phyloP scores from a whole-genome alignment of 2,113 vertebrate species.

The Indri indri region DNA sequence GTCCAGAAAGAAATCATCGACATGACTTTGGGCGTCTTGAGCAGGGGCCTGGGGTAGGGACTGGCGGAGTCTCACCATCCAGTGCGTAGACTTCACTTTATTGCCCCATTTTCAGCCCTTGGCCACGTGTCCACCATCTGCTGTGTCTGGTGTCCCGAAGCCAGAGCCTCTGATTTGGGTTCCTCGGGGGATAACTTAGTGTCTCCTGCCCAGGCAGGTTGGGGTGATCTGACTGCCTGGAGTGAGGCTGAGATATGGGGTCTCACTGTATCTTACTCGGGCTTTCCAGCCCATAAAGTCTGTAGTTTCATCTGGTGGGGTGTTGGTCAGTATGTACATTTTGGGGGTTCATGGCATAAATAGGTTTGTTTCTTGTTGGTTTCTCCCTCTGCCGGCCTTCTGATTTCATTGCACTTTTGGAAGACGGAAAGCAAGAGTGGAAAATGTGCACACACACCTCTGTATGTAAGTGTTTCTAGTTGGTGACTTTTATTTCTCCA shows the following conservation, averaged over 20 bases:
- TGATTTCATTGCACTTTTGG: not conserved
- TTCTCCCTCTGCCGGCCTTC: not conserved
- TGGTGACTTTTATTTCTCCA: not conserved
- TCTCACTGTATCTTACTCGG: no score
- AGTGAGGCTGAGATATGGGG: accelerated
- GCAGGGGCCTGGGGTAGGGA: not conserved
- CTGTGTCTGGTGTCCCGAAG: not conserved
- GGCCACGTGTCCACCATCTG: accelerated
- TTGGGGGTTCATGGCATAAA: not conserved
- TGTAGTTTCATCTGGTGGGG: not conserved
- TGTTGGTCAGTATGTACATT: not conserved
- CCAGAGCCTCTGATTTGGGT: not conserved
- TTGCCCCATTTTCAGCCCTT: not conserved
- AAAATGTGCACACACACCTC: not conserved
- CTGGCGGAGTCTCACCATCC: not conserved
- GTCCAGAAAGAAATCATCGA: not conserved
- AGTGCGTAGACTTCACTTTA: not conserved
- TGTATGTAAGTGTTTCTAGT: accelerated
- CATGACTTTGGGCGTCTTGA: not conserved
- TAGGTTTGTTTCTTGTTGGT: not conserved
- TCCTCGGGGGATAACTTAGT: accelerated
- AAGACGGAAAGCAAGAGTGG: not conserved
- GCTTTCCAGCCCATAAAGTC: not conserved
- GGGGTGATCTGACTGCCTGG: not conserved
- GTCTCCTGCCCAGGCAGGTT: not conserved